Evolutionary conservation across 2,797 vertebrate species (phyloP).

Genomic region (Lagocephalus sceleratus): DNA sequence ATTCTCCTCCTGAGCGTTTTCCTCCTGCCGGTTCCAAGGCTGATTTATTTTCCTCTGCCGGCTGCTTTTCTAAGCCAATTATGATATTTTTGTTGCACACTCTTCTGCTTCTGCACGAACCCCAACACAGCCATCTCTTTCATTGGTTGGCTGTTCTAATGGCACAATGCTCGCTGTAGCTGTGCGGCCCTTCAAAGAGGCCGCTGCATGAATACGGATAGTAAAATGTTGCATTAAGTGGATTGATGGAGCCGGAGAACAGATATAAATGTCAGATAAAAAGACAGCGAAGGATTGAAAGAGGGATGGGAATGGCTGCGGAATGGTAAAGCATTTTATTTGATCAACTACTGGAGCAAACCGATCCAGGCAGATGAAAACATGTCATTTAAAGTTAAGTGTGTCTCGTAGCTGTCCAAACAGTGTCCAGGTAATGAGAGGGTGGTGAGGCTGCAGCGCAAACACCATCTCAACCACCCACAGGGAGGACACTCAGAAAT

Average conservation of each 20-base stretch:
- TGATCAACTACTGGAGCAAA: conserved; percentile 34
- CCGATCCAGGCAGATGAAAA: conserved; percentile 13
- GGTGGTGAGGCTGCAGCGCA: too few species aligned
- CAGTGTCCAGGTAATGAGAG: too few species aligned
- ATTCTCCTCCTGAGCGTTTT: conserved; percentile 41
- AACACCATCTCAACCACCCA: too few species aligned
- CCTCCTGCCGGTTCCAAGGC: conserved; percentile 53
- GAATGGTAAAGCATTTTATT: conserved; percentile 49
- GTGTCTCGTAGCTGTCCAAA: too few species aligned
- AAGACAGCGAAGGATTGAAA: conserved; percentile 49
- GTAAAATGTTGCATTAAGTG: conserved; percentile 58
- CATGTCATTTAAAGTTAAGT: neutral
- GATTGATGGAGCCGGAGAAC: conserved; percentile 55
- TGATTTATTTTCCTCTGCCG: conserved; percentile 52
- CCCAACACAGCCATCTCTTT: conserved; percentile 15
- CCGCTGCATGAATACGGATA: conserved; percentile 47
- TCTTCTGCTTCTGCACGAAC: conserved; percentile 32
- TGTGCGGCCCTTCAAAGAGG: too few species aligned
- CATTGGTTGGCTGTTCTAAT: too few species aligned
- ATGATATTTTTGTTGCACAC: conserved; percentile 13
- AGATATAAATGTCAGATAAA: conserved; percentile 63
- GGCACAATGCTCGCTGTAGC: conserved; percentile 39
- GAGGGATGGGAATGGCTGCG: conserved; percentile 42
- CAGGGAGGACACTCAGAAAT: too few species aligned
- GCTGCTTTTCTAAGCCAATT: conserved; percentile 36